Percentiles rank a stretch among this genome's conserved stretches.
phyloP scores from a whole-genome alignment of 2,888 invertebrate species.

The Busseola fusca region DNA sequence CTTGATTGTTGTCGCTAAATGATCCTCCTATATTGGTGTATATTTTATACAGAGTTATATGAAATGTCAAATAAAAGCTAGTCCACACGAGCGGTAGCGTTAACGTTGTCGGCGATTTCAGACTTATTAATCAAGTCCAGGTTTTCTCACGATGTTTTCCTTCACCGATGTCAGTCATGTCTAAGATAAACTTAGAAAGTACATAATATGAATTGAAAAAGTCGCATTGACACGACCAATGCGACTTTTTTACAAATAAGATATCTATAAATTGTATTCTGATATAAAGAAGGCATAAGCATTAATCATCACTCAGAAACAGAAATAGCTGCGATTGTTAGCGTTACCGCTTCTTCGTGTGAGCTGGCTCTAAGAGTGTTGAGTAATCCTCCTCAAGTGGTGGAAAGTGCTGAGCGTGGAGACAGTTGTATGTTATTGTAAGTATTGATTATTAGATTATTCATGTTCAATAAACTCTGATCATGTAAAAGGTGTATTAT shows the following conservation, averaged over 20 bases:
- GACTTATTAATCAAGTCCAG: not conserved
- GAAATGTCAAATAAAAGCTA: conserved; percentile 1
- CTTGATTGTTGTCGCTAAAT: not conserved
- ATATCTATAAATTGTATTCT: too few species aligned
- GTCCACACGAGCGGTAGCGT: conserved; percentile 13
- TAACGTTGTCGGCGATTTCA: not conserved
- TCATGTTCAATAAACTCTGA: conserved; percentile 48
- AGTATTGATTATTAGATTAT: conserved; percentile 59
- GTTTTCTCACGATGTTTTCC: not conserved
- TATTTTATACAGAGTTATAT: conserved; percentile 24
- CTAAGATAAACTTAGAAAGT: not conserved
- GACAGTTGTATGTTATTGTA: conserved; percentile 30
- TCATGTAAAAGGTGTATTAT: conserved; percentile 28
- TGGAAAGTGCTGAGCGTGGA: conserved; percentile 1
- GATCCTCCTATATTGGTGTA: conserved; percentile 6
- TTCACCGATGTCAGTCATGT: not conserved
- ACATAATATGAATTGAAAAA: not conserved
- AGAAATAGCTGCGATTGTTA: not conserved
- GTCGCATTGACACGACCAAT: not conserved
- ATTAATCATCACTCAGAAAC: not conserved
- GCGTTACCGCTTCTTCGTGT: conserved; percentile 6
- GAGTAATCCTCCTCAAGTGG: not conserved
- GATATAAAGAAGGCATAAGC: not conserved
- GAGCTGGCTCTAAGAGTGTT: not conserved
- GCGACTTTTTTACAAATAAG: too few species aligned